Percentiles rank a stretch among this genome's conserved stretches.
Conservation (phyloP, 2,888 invertebrate genomes). For the Luperina nickerlii region DNA sequence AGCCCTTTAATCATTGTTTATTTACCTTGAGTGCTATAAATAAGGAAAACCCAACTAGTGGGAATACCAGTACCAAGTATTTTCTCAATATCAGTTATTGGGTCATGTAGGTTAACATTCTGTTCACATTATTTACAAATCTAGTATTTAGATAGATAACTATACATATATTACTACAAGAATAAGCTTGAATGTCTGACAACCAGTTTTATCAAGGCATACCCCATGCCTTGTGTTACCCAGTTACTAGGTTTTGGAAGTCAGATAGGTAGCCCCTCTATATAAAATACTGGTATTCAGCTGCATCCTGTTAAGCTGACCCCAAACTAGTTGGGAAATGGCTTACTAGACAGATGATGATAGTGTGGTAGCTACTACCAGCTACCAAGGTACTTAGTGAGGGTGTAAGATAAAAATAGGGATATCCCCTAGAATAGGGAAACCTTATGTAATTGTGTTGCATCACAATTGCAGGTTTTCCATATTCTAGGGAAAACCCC, state of each 20-base stretch:
- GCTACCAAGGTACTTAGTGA: background rate
- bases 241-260: background rate
- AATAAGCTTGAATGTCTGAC: background rate
- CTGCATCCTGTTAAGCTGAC: background rate
- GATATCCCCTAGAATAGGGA: too few relatives aligned
- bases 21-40: constrained; percentile 4
- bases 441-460: too few relatives aligned
- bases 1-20: background rate
- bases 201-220: background rate
- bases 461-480: background rate
- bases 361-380: background rate
- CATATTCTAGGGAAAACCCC: background rate
- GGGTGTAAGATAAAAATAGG: too few relatives aligned
- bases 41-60: background rate
- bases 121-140: background rate
- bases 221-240: background rate
- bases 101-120: background rate
- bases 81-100: background rate
- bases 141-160: background rate
- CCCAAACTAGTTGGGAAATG: background rate
- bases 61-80: background rate
- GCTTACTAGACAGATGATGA: background rate
- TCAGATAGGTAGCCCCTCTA: background rate
- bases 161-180: background rate
- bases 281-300: background rate